These are phyloP conservation scores for Macrotrachela quadricornifera DNA, from an alignment of 1,140 invertebrate species.

Conservation along the genomic window DNA sequence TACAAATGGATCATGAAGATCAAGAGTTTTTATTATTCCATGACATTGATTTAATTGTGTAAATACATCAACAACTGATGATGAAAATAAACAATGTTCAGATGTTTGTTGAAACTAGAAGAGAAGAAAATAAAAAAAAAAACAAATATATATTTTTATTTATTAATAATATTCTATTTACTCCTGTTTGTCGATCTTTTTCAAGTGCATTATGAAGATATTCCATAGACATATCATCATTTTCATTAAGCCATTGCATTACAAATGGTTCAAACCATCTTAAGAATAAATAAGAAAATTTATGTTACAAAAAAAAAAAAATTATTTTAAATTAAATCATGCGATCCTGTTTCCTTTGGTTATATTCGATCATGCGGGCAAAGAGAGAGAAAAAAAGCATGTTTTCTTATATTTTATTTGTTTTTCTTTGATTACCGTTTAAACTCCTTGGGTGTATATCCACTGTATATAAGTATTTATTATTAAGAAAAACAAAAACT, in stretches of 20 bases:
- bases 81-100: constrained; percentile 92
- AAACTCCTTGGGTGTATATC: too few species aligned
- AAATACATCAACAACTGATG: constrained; percentile 98
- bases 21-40: constrained; percentile 92
- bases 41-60: constrained; percentile 98
- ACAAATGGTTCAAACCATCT: constrained; percentile 98
- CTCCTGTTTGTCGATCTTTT: constrained; percentile 91
- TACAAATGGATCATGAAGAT: constrained; percentile 80
- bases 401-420: too few species aligned
- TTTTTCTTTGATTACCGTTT: too few species aligned
- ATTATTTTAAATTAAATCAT: too few species aligned
- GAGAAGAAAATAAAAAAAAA: not conserved
- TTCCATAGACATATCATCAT: constrained; percentile 94
- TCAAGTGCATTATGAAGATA: constrained; percentile 95
- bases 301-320: too few species aligned
- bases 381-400: too few species aligned
- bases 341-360: too few species aligned
- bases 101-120: constrained; percentile 87
- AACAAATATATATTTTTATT: too few species aligned
- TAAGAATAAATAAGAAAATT: constrained; percentile 10
- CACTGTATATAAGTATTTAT: too few species aligned
- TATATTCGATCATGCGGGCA: too few species aligned
- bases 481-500: too few species aligned
- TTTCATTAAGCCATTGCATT: constrained; percentile 99
- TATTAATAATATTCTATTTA: too few species aligned